Evolutionary conservation across 2,888 invertebrate species (phyloP).

Genomic region (Andricus quercusramuli): DNA sequence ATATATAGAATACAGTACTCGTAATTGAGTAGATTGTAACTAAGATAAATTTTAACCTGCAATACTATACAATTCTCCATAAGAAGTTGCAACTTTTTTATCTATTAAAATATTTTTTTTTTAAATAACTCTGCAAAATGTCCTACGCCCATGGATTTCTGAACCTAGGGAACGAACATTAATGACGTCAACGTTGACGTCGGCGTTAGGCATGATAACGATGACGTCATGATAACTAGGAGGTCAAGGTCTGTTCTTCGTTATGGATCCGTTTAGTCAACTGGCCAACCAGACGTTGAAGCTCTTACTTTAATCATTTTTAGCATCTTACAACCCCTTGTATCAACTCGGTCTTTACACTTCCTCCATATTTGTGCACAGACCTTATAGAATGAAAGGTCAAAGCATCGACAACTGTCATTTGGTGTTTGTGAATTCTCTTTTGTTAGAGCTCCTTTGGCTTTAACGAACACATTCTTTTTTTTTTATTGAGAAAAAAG

Average conservation of each 20-base stretch:
- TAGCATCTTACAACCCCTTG: neutral
- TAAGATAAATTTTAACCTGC: too few species aligned
- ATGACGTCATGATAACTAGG: constrained; percentile 59
- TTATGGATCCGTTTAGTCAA: constrained; percentile 38
- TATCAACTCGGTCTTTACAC: neutral
- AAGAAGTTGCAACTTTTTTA: neutral
- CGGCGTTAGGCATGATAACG: constrained; percentile 50
- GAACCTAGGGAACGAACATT: constrained; percentile 38
- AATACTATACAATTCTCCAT: too few species aligned
- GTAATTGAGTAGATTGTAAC: too few species aligned
- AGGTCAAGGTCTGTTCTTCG: constrained; percentile 63
- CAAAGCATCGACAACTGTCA: too few species aligned
- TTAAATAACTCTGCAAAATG: neutral
- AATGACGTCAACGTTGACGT: constrained; percentile 58
- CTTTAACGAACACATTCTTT: too few species aligned
- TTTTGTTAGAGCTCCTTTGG: too few species aligned
- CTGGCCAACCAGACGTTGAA: neutral
- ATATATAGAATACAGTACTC: too few species aligned
- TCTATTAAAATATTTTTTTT: neutral
- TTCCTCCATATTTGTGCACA: too few species aligned
- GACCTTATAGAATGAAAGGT: too few species aligned
- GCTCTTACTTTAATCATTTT: neutral
- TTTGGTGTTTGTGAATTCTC: too few species aligned
- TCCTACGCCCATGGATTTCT: constrained; percentile 3
- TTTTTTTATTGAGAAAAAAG: too few species aligned